Percentiles rank a stretch among this genome's conserved stretches.
phyloP scores from a whole-genome alignment of 2,888 invertebrate genomes.

The Teleiodes luculella region DNA sequence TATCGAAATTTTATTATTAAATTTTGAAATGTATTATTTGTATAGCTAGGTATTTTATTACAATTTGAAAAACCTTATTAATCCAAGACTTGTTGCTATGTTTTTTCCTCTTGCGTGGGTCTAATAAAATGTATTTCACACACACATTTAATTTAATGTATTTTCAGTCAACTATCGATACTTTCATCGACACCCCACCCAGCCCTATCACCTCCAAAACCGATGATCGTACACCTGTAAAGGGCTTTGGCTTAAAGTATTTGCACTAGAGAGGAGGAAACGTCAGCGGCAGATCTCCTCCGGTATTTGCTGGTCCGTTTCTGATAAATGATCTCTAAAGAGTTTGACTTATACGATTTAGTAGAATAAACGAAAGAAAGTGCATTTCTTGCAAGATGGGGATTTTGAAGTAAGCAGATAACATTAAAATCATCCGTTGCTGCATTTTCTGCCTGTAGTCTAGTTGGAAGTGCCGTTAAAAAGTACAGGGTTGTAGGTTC shows the following conservation, averaged over 20 bases:
- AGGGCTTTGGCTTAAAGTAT: constrained; percentile 41
- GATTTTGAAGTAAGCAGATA: neutral
- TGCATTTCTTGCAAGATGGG: neutral
- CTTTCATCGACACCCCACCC: neutral
- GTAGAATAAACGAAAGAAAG: neutral
- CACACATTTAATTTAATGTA: no score
- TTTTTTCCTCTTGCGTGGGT: no score
- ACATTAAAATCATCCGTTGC: no score
- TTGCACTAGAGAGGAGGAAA: constrained; percentile 21
- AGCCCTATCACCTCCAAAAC: constrained; percentile 30
- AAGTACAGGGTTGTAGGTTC: no score
- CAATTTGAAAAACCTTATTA: no score
- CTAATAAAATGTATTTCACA: no score
- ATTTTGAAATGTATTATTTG: no score
- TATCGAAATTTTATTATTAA: no score
- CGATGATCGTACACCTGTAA: constrained; percentile 62
- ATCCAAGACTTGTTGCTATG: no score
- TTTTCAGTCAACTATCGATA: neutral
- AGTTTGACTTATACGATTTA: neutral
- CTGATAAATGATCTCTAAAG: neutral
- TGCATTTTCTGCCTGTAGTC: no score
- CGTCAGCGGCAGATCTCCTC: neutral
- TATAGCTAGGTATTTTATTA: no score
- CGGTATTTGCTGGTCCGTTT: constrained; percentile 2
- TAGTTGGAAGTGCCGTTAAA: no score